phyloP scores from a whole-genome alignment of 2,113 vertebrate genomes.

The Choloepus hoffmanni region DNA sequence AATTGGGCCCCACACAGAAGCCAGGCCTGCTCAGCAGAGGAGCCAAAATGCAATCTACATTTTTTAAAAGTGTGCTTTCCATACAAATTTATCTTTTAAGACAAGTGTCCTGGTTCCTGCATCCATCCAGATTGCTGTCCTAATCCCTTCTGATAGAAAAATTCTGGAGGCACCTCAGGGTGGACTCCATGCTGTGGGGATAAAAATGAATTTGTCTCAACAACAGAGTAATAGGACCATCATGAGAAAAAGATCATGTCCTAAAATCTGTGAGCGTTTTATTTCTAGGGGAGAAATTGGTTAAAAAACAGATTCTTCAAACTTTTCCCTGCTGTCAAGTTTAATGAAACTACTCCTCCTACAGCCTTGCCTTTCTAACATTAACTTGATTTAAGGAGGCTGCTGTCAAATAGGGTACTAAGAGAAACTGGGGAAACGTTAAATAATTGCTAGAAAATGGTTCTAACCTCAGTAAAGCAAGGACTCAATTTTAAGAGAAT shows the following conservation, averaged over 20 bases:
- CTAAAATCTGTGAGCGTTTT: constrained; percentile 9
- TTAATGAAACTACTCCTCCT: constrained; percentile 26
- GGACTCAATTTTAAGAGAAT: neutral
- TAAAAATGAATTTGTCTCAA: constrained; percentile 39
- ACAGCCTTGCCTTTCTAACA: constrained; percentile 53
- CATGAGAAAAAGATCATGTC: neutral
- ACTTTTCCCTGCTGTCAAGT: constrained; percentile 43
- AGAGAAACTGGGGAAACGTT: constrained; percentile 15
- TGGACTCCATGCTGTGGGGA: neutral
- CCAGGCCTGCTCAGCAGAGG: neutral
- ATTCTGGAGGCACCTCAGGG: neutral
- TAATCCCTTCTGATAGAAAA: constrained; percentile 18
- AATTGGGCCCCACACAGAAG: neutral
- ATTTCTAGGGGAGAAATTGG: constrained; percentile 19
- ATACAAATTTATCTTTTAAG: neutral
- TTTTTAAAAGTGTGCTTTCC: neutral
- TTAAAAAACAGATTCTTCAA: constrained; percentile 47
- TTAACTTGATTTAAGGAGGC: constrained; percentile 51
- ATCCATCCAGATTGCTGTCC: neutral
- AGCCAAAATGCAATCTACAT: neutral
- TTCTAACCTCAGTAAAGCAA: neutral
- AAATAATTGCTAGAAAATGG: constrained; percentile 42
- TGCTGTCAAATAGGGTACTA: constrained; percentile 52
- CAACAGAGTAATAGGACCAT: neutral
- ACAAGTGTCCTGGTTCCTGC: neutral